Conservation (phyloP, 2,113 vertebrate species). For the Gyps fulvus region DNA sequence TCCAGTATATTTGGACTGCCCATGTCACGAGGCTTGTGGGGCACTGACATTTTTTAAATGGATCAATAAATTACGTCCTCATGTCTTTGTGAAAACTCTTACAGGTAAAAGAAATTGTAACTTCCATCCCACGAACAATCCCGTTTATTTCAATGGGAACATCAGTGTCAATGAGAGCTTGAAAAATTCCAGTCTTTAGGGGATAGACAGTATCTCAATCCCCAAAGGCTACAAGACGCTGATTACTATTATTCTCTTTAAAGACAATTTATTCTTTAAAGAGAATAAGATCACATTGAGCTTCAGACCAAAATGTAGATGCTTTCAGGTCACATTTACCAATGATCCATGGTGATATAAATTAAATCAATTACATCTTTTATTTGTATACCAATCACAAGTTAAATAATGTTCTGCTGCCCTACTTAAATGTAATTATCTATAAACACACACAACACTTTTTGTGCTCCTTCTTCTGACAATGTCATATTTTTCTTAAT, state of each 20-base stretch:
- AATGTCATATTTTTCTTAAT: background rate
- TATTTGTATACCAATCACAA: slow-evolving; percentile 1
- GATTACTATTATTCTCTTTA: background rate
- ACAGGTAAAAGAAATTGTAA: background rate
- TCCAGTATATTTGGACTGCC: background rate
- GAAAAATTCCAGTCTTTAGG: background rate
- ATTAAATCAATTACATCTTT: background rate
- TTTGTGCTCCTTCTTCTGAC: background rate
- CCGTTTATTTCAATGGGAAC: background rate
- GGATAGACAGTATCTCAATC: background rate
- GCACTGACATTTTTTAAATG: background rate
- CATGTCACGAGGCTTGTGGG: background rate
- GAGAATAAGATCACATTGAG: background rate
- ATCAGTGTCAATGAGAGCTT: background rate
- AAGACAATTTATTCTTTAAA: background rate
- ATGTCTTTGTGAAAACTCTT: background rate
- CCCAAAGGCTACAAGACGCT: background rate
- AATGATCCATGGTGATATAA: background rate
- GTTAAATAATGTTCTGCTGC: background rate
- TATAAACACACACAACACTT: background rate
- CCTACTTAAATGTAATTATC: background rate
- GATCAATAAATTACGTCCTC: background rate
- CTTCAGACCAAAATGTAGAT: background rate
- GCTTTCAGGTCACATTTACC: background rate
- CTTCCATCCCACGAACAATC: background rate